Conservation (phyloP, 2,113 vertebrate genomes). For the Pseudorectes ferrugineus region DNA sequence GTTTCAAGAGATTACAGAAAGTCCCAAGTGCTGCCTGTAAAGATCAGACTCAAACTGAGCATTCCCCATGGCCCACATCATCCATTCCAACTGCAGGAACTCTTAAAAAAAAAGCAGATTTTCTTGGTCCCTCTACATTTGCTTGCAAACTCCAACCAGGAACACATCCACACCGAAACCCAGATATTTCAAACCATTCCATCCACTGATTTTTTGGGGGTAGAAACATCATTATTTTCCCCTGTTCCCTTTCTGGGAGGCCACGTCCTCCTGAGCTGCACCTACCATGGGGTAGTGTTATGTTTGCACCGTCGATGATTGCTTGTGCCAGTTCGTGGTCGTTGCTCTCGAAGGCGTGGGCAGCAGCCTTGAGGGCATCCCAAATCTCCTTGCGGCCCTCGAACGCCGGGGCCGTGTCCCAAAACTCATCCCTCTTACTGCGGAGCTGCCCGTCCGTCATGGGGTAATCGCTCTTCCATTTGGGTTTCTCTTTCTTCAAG, state of each 20-base stretch:
- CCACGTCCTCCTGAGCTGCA: background rate
- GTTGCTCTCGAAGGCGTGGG: constrained; percentile 93
- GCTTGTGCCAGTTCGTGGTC: constrained; percentile 97
- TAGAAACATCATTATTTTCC: background rate
- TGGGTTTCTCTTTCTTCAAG: constrained; percentile 95
- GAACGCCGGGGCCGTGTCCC: constrained; percentile 96
- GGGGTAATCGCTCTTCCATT: constrained; percentile 99
- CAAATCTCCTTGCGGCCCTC: constrained; percentile 98
- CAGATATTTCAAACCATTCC: background rate
- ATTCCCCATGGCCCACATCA: background rate
- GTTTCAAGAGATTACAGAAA: background rate
- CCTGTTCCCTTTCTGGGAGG: accelerated
- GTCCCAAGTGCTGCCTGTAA: background rate
- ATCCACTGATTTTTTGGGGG: background rate
- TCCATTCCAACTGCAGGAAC: background rate
- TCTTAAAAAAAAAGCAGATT: background rate
- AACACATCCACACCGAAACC: background rate
- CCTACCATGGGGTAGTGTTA: constrained; percentile 94
- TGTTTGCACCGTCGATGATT: constrained; percentile 96
- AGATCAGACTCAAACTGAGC: background rate
- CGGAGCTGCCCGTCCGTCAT: constrained; percentile 97
- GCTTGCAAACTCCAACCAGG: background rate
- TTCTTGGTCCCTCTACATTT: background rate
- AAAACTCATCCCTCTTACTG: constrained; percentile 97
- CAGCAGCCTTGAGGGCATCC: constrained; percentile 93